phyloP scores from a whole-genome alignment of 1,140 invertebrate genomes.

The Ridgeia piscesae region DNA sequence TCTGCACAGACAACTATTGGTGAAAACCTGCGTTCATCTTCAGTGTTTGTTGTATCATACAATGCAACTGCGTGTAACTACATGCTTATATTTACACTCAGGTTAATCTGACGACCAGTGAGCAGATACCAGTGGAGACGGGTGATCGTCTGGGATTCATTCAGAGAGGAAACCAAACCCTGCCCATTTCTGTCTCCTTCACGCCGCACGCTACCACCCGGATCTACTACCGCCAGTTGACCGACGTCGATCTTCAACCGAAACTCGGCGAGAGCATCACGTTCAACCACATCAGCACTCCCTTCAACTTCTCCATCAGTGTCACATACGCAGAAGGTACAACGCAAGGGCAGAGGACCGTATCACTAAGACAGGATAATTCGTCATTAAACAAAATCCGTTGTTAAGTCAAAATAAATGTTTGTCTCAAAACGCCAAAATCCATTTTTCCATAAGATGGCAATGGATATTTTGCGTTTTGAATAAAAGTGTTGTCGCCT shows the following conservation, averaged over 20 bases:
- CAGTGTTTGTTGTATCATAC: too few relatives aligned
- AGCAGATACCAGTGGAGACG: not conserved
- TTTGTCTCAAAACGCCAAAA: too few relatives aligned
- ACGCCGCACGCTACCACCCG: not conserved
- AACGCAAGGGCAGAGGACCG: not conserved
- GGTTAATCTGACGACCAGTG: not conserved
- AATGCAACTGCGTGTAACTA: too few relatives aligned
- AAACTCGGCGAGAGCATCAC: not conserved
- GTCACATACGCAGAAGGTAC: not conserved
- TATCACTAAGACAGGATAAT: too few relatives aligned
- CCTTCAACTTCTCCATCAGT: not conserved
- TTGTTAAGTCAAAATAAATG: too few relatives aligned
- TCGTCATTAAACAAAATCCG: too few relatives aligned
- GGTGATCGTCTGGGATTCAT: not conserved
- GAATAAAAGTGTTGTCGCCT: too few relatives aligned
- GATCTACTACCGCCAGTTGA: not conserved
- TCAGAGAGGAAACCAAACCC: not conserved
- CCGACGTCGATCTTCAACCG: not conserved
- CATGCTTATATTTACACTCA: not conserved
- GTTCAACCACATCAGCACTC: not conserved
- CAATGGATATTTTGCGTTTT: too few relatives aligned
- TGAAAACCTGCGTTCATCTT: too few relatives aligned
- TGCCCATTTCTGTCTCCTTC: not conserved
- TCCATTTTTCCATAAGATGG: too few relatives aligned
- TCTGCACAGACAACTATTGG: too few relatives aligned